Percentiles rank a stretch among this genome's conserved stretches.
These are phyloP conservation scores for Acanthurus leucopareius DNA, from an alignment of 2,797 vertebrate genomes.

Conservation along the genomic window DNA sequence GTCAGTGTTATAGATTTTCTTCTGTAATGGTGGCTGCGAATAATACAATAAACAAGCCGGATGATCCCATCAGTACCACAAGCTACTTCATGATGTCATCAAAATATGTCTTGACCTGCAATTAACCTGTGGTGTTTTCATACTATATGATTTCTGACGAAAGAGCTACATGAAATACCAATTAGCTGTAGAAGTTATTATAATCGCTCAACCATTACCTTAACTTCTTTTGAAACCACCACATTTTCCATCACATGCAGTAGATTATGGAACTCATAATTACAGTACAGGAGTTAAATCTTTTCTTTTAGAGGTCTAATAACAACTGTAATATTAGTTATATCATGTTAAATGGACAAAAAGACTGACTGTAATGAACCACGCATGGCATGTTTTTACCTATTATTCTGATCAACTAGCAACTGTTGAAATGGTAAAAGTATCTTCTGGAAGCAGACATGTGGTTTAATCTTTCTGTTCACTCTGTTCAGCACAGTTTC, in stretches of 20 bases:
- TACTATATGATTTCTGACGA: background rate
- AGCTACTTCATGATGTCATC: too few species aligned
- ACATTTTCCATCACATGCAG: background rate
- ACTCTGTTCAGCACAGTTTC: conserved; percentile 10
- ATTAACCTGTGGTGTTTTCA: background rate
- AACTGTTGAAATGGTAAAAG: background rate
- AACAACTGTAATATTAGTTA: too few species aligned
- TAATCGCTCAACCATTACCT: background rate
- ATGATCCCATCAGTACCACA: too few species aligned
- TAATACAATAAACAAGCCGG: too few species aligned
- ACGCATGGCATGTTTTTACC: background rate
- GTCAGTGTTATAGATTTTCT: too few species aligned
- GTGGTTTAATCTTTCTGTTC: background rate
- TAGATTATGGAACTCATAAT: background rate
- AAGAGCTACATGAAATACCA: background rate
- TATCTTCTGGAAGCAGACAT: conserved; percentile 1
- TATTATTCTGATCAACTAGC: background rate
- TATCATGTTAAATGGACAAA: too few species aligned
- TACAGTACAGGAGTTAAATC: too few species aligned
- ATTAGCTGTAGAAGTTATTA: background rate
- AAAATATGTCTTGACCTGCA: too few species aligned
- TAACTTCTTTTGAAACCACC: background rate
- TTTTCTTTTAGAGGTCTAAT: too few species aligned
- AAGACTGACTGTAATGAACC: too few species aligned
- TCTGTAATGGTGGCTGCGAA: too few species aligned